These are phyloP conservation scores for Scatophagus argus DNA, from an alignment of 2,113 vertebrate species.

Conservation along the genomic window DNA sequence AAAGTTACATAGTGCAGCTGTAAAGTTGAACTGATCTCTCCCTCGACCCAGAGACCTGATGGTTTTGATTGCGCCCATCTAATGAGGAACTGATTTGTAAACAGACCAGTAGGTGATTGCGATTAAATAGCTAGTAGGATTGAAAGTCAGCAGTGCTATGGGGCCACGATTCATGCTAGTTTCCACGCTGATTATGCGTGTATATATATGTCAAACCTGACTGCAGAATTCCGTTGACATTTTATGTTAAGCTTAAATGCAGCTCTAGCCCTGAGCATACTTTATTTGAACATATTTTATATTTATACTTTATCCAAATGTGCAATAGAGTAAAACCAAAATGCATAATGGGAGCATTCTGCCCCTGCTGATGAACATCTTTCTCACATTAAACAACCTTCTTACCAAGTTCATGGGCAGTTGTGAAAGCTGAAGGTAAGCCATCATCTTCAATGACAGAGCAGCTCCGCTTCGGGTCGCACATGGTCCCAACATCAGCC, in stretches of 20 bases:
- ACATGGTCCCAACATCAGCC: conserved; percentile 98
- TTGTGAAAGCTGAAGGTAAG: conserved; percentile 95
- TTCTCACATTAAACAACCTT: background rate
- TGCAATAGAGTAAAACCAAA: conserved; percentile 4
- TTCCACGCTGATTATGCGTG: conserved; percentile 2
- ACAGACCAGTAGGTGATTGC: conserved; percentile 13
- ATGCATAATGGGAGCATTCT: background rate
- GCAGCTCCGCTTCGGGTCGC: conserved; percentile 96
- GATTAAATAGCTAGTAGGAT: conserved; percentile 11
- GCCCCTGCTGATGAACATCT: background rate
- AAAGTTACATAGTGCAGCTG: conserved; percentile 7
- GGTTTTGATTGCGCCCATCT: conserved; percentile 10
- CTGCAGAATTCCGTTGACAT: conserved; percentile 10
- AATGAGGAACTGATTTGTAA: conserved; percentile 15
- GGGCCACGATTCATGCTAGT: background rate
- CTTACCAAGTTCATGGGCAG: conserved; percentile 96
- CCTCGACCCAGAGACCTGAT: conserved; percentile 4
- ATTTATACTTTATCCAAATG: too few relatives aligned
- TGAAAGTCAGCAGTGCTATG: background rate
- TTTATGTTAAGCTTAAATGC: background rate
- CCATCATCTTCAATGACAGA: conserved; percentile 98
- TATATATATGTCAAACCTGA: background rate
- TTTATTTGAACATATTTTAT: too few relatives aligned
- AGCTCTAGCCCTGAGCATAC: conserved; percentile 2
- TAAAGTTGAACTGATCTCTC: background rate